A percentile compares a stretch with the other conserved stretches of the same genome.
These are phyloP conservation scores for Unio pictorum DNA, from an alignment of 2,888 invertebrate species.

Conservation along the genomic window DNA sequence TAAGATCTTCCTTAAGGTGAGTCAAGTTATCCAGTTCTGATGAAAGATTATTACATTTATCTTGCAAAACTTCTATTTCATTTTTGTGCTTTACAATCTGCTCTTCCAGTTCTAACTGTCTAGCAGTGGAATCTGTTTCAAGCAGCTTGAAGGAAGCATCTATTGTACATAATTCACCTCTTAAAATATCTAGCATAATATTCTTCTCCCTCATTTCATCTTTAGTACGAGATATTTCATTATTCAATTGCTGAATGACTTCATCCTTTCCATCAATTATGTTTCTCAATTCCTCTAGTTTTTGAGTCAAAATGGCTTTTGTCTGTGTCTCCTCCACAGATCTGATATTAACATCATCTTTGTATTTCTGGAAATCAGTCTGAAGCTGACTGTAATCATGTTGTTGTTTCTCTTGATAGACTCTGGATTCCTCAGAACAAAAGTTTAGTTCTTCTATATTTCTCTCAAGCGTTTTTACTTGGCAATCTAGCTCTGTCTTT, in stretches of 20 bases:
- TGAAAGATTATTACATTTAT: slow-evolving; percentile 9
- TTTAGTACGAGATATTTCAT: slow-evolving; percentile 11
- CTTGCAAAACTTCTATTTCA: slow-evolving; percentile 12
- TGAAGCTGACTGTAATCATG: slow-evolving; percentile 11
- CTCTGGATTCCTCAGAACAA: slow-evolving; percentile 10
- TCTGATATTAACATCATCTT: slow-evolving; percentile 27
- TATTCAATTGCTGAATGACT: slow-evolving; percentile 8
- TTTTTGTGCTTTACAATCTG: slow-evolving; percentile 9
- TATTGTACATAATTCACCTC: slow-evolving; percentile 13
- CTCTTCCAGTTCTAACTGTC: slow-evolving; percentile 11
- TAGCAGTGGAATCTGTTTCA: slow-evolving; percentile 5
- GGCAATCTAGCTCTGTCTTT: slow-evolving; percentile 6
- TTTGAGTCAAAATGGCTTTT: slow-evolving; percentile 24
- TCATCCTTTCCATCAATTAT: slow-evolving; percentile 3
- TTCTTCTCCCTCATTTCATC: slow-evolving; percentile 7
- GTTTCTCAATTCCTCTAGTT: slow-evolving; percentile 22
- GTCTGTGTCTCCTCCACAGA: slow-evolving; percentile 24
- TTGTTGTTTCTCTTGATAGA: slow-evolving; percentile 14
- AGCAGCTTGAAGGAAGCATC: not conserved
- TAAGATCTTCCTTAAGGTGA: slow-evolving; percentile 18
- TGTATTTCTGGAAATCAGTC: slow-evolving; percentile 20
- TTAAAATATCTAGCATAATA: slow-evolving; percentile 8
- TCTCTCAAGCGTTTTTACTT: slow-evolving; percentile 11
- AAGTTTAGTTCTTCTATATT: slow-evolving; percentile 18
- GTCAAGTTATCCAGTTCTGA: slow-evolving; percentile 13